Base-by-base conservation (phyloP, 1,140 invertebrate species). In the Leucophenga varia region DNA sequence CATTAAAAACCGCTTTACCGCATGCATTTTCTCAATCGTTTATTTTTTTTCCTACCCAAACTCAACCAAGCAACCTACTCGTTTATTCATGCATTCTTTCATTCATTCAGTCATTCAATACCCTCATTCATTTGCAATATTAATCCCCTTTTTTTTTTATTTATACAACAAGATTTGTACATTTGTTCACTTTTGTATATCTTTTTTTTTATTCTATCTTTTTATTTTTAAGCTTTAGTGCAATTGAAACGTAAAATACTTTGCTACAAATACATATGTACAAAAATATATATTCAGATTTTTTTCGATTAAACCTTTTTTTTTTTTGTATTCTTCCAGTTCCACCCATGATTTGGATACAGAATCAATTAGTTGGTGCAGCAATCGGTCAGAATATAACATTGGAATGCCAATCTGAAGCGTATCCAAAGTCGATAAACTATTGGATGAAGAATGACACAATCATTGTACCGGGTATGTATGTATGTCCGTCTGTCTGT, bases 341-440 rank as follows among this genome's bases (percentile, higher is more conserved):
- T 82, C 84, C 87, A 25, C 88, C 89, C 38, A 90, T 89, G 84
- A 89, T 90, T 76, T 87, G 83, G 81, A 89, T 90, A 70, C 88
- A 86, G 69, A 90, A 91, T 77, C 88, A 91, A 79, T 78, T 91
- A 60, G 86, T 91, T 20, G 88, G 88, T 21, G 87, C 85, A 2
- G 81, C 85, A 49, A 82, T 87, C 64, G 85, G 84, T n/a, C 86
- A 90, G 64, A 81, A 84, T 52, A 74, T 75, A 42, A 85, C 83
- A 19, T 75, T 91, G 43, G 88, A 92, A 74, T 93, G 90, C 67
- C 83, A 90, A 70, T 91, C 89, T 12, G 89, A 93, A 77, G 90
- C 90, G 30, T 91, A 85, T 78, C 90, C 90, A 34, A 89, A 87
- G 74, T 90, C 90, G 39, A 91, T 91, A 54, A 90, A 91, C 76